These are phyloP conservation scores for Psammodynastes pulverulentus DNA, from an alignment of 2,113 vertebrate genomes.

Conservation along the genomic window DNA sequence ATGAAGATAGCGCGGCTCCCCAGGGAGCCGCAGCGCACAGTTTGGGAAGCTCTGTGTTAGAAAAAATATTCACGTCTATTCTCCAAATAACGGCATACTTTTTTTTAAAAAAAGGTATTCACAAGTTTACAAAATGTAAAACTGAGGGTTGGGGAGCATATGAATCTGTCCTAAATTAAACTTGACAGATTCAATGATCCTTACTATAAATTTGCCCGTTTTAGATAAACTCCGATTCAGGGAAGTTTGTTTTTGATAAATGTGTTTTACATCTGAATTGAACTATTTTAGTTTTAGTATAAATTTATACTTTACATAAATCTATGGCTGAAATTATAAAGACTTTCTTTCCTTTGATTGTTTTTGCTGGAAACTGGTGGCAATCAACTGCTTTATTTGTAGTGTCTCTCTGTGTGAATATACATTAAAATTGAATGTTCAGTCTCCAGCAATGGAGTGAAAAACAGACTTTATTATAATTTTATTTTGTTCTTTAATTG, in stretches of 20 bases:
- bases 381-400: background rate
- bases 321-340: background rate
- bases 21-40: too few species aligned
- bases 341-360: background rate
- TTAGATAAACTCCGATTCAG: background rate
- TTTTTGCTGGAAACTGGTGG: background rate
- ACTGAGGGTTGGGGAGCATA: background rate
- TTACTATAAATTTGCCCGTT: background rate
- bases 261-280: background rate
- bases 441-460: background rate
- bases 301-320: background rate
- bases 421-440: background rate
- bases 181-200: background rate
- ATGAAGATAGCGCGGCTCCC: too few species aligned
- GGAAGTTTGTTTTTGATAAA: background rate
- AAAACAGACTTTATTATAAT: background rate
- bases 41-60: too few species aligned
- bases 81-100: background rate
- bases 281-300: background rate
- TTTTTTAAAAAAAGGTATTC: background rate
- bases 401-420: background rate
- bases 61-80: background rate
- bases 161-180: background rate
- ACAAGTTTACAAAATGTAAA: background rate
- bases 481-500: background rate